Evolutionary conservation across 2,888 invertebrate species (phyloP).

Genomic region (Oligia latruncula): DNA sequence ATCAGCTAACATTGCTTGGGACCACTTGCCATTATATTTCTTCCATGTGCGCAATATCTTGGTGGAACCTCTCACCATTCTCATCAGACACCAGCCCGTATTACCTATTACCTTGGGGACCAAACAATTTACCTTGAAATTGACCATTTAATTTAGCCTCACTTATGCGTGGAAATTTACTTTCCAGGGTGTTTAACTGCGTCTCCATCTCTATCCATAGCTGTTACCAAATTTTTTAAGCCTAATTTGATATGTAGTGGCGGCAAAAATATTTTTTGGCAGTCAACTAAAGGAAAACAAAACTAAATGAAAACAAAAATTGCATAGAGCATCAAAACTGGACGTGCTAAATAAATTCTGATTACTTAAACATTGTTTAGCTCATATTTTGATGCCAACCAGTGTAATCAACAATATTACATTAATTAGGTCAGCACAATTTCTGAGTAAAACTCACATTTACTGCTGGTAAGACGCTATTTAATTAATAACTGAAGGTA

Average conservation of each 20-base stretch:
- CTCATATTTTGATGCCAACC: too few species aligned
- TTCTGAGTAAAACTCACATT: slow-evolving; percentile 23
- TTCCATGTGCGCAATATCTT: background rate
- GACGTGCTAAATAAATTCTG: background rate
- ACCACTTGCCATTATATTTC: background rate
- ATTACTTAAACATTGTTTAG: background rate
- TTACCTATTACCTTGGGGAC: too few species aligned
- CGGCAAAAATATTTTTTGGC: too few species aligned
- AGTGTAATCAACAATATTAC: background rate
- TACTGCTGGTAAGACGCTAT: background rate
- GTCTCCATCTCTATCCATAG: background rate
- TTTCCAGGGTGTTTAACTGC: background rate
- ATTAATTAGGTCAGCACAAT: slow-evolving; percentile 12
- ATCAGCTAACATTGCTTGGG: background rate
- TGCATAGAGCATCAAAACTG: background rate
- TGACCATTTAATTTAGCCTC: background rate
- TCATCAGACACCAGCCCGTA: background rate
- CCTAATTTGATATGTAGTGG: background rate
- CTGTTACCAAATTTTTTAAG: background rate
- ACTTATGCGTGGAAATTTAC: background rate
- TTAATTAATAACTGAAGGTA: slow-evolving; percentile 11
- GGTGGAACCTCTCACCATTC: background rate
- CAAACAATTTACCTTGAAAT: too few species aligned
- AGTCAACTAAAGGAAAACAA: too few species aligned
- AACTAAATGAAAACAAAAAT: background rate